Base-by-base conservation (phyloP, 2,888 invertebrate species). In the Epirrhoe alternata region DNA sequence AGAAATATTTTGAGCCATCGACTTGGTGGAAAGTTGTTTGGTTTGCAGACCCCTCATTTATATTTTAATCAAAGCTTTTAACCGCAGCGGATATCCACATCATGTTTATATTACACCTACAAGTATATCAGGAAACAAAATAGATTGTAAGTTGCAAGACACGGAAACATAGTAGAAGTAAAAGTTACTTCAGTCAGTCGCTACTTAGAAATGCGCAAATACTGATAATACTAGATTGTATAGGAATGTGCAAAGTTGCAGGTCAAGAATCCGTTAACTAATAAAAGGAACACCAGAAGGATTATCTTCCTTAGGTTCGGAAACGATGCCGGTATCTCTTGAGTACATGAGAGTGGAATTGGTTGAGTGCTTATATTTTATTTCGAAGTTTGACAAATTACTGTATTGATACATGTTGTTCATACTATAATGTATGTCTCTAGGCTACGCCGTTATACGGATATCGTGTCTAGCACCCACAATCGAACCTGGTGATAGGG, bases 141-240 rank as follows among this genome's bases (percentile, higher is more conserved):
- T 50, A 61, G 61, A 60, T 64, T 53, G 57, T 16, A 51, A 51
- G 57, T 53, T 14, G 38, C 53, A 45, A 56, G 14, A 59, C 59
- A 59, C 72, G 68, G 70, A 73, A 72, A 64, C 69, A 35, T 61
- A 62, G 53, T 54, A 58, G 50, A 64, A 70, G 68, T 69, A 61
- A 69, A 72, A 72, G 69, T 59, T 49, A 53, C 16, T 53, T 8
- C 50, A 55, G 33, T 8, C 50, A 55, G 33, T 30, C 53, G 50
- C 64, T 60, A 47, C 54, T 62, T 49, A 61, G 58, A 66, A 64
- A 54, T 66, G 52, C 10, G 52, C 57, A 63, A 52, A 45, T 60
- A 31, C 42, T 12, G 31, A 60, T 17, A 16, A 33, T 55, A 47
- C 50, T 61, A 7, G 2, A 17, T 47, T 57, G 49, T 12, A 3